Percentiles rank a stretch among this genome's conserved stretches.
Conservation (phyloP, 2,797 vertebrate genomes). For the Prunella strophiata region DNA sequence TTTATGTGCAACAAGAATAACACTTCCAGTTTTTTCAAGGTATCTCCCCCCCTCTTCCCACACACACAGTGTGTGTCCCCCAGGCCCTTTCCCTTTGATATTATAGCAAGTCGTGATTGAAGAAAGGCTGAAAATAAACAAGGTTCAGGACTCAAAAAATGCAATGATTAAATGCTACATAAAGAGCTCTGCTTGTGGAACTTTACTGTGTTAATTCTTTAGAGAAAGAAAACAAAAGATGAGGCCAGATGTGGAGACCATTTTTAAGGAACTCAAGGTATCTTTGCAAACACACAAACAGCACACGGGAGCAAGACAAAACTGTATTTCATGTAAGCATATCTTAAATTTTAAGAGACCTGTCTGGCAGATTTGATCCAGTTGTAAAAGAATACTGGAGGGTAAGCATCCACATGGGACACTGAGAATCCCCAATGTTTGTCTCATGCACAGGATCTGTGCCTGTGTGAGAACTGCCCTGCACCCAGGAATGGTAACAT, state of each 20-base stretch:
- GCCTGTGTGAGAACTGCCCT: accelerated
- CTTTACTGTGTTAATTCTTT: background rate
- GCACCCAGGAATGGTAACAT: accelerated
- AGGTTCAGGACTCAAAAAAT: background rate
- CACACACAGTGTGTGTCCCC: background rate
- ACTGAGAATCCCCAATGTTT: background rate
- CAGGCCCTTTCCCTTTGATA: background rate
- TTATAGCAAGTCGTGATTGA: background rate
- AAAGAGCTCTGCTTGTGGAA: constrained; percentile 1
- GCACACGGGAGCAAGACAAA: constrained; percentile 52
- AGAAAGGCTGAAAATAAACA: background rate
- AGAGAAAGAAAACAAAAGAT: constrained; percentile 22
- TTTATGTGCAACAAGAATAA: constrained; percentile 66
- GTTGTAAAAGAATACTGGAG: constrained; percentile 10
- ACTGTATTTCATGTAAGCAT: background rate
- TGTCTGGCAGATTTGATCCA: background rate
- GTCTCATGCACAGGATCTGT: background rate
- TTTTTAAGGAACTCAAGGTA: constrained; percentile 31
- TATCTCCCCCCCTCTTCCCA: background rate
- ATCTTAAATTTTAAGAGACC: constrained; percentile 16
- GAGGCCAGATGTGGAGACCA: constrained; percentile 20
- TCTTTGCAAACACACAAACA: background rate
- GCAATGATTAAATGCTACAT: background rate
- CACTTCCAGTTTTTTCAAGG: constrained; percentile 68
- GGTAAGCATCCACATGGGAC: background rate